Conservation (phyloP, 2,113 vertebrate species). For the Crotophaga sulcirostris region DNA sequence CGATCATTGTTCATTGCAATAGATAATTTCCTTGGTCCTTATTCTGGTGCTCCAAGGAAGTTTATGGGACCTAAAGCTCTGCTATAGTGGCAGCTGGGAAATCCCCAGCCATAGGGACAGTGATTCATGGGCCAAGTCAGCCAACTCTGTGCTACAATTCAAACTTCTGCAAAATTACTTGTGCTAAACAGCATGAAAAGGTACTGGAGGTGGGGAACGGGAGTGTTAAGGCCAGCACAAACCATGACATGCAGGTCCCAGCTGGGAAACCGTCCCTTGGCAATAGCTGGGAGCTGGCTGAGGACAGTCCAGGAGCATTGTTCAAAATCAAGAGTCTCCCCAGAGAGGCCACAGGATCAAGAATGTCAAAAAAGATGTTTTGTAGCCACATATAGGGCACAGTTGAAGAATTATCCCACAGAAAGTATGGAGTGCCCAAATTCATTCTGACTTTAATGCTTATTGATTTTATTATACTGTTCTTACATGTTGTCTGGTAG, state of each 20-base stretch:
- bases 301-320: neutral
- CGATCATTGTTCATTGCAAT: neutral
- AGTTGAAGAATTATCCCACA: neutral
- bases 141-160: neutral
- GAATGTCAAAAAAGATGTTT: neutral
- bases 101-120: neutral
- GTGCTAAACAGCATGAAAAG: neutral
- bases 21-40: neutral
- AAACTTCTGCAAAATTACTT: neutral
- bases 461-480: conserved; percentile 44
- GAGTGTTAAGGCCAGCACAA: neutral
- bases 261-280: no score
- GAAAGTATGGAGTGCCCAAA: neutral
- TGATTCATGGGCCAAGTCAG: neutral
- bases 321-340: neutral
- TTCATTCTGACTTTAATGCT: conserved; percentile 40
- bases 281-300: neutral
- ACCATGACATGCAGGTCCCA: neutral
- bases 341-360: neutral
- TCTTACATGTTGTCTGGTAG: conserved; percentile 28
- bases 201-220: neutral
- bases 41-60: neutral
- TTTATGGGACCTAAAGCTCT: neutral
- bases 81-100: neutral
- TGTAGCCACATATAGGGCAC: neutral